Evolutionary conservation across 2,113 vertebrate species (phyloP), one percentile per base, ranked within the genome.

Genomic region (Sinocyclocheilus grahami): DNA sequence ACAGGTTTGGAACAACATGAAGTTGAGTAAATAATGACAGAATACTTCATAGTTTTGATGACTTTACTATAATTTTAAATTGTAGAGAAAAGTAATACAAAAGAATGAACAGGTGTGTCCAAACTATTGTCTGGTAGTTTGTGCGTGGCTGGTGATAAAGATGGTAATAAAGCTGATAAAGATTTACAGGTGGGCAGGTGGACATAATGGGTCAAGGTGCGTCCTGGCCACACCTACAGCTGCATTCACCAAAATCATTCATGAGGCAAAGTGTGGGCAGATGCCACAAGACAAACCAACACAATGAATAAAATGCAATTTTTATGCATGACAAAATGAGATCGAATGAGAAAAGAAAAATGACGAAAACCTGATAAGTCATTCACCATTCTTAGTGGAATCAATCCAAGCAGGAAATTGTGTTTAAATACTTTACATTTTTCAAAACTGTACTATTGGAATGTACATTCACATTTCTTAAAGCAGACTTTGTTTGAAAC

Each of bases 131-230:
- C 58, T 14, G 20, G 72, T 87, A 65, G 72, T 79, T 81, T 83
- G 46, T 86, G 65, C 72, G 60, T 51, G 85, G 14, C 30, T 20
- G 63, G 88, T 88, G 83, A 81, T 83, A 42, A 42, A 42, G 51
- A n/a, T 9, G 27, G 48, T 60, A 63, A 75, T 62, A 82, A 72
- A 80, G 77, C n/a, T 48, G 79, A 65, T 46, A 83, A 76, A 77
- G 79, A 55, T 46, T 55, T 48, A 53, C n/a, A 63, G 78, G 69
- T 74, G 74, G 71, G 37, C 37, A 86, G 85, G 39, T 78, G 48
- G 62, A 86, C 13, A 20, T 74, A 39, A 83, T 74, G 24, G 82
- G 51, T 83, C 82, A 72, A 83, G 69, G 82, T 83, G 82, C 69
- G 82, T 24, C 69, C 13, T 27, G 69, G 82, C 51, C 69, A 74